Evolutionary conservation across 2,888 invertebrate species (phyloP).

Genomic region (Leptothorax acervorum): DNA sequence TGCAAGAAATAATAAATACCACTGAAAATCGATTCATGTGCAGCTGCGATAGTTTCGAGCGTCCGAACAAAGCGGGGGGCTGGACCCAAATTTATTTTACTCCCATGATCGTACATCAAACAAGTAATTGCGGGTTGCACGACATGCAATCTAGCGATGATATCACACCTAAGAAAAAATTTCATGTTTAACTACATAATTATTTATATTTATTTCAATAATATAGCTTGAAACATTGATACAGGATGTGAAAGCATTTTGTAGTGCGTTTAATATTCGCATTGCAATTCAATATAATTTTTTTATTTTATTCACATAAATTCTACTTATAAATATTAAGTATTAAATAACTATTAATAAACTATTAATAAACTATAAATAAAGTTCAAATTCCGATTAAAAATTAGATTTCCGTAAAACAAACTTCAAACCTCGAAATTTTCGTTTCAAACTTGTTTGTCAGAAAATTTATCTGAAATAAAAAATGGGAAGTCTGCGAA

Average conservation of each 20-base stretch:
- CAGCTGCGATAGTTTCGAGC: constrained; percentile 59
- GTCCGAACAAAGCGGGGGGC: constrained; percentile 35
- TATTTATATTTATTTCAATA: constrained; percentile 5
- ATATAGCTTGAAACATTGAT: neutral
- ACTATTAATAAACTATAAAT: neutral
- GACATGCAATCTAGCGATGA: constrained; percentile 33
- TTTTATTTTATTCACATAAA: neutral
- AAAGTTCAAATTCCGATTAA: neutral
- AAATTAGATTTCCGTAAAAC: neutral
- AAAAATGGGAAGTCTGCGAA: neutral
- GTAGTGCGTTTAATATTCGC: neutral
- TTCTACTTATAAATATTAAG: neutral
- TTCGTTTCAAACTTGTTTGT: neutral
- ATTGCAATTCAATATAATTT: neutral
- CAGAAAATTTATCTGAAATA: neutral
- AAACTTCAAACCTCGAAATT: neutral
- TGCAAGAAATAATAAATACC: constrained; percentile 70
- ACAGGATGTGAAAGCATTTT: neutral
- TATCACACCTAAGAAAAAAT: constrained; percentile 1
- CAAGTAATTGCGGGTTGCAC: constrained; percentile 60
- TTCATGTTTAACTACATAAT: neutral
- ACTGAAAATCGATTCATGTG: constrained; percentile 57
- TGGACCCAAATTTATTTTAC: constrained; percentile 62
- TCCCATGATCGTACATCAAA: constrained; percentile 58
- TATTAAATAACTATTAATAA: too few relatives aligned